Base-by-base conservation (phyloP, 2,797 vertebrate species). In the Cuculus canorus region DNA sequence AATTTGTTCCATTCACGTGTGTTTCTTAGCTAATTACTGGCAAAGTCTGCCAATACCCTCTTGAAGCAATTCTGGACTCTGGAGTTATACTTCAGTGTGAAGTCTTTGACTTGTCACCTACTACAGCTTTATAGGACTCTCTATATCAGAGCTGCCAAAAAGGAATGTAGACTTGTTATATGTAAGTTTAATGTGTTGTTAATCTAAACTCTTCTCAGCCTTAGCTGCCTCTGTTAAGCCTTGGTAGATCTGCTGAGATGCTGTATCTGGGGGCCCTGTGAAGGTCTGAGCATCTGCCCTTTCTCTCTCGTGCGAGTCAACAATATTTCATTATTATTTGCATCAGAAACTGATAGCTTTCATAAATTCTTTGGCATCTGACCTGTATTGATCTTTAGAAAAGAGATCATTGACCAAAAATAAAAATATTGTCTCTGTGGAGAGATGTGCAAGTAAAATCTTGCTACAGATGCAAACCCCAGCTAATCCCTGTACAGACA, bases 231-330 rank as follows among this genome's bases (percentile, higher is more conserved):
- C 57, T 45, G 82, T 63, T 56, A 56, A 69, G 77, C 66, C 28
- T 28, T 28, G 41, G 25, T 52, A 48, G 35, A 15, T 61, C 57
- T 41, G n/a, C 39, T 53, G 68, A 35, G 79, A 50, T 64, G 60
- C 64, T 72, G 8, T 8, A 13, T 57, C 48, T 30, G 39, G 17
- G 66, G n/a, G 32, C 9, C 10, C 21, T 71, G 64, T 5, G 61
- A 53, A 63, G 80, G 48, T 13, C 48, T 28, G 41, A 71, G 33
- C 3, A 2, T 41, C 47, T 1, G 1, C 18, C 3, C 0, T 0
- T 30, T 82, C 17, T 50, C 19, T 75, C 63, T 76, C 25, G 3
- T 0, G 1, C 91, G 76, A 90, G 48, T 90, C 85, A 76, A 92
- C 87, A 66, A 3, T 13, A 17, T 17, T 63, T 87, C 33, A 2